Evolutionary conservation across 2,113 vertebrate species (phyloP).

Genomic region (Zonotrichia leucophrys): DNA sequence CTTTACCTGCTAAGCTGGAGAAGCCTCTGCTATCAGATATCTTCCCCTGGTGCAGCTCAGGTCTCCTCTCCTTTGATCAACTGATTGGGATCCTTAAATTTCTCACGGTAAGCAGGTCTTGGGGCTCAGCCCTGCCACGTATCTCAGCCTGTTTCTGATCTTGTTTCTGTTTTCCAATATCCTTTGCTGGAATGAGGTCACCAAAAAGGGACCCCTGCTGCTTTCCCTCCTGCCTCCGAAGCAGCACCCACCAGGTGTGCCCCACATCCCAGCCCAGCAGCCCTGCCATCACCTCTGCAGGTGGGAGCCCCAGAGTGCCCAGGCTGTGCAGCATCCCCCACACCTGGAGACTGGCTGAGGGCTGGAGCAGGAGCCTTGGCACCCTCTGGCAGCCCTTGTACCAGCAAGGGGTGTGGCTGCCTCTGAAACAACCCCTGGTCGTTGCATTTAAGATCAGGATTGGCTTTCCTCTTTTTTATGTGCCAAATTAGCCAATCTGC

Average conservation of each 20-base stretch:
- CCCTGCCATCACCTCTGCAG: not conserved
- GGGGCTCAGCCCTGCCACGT: not conserved
- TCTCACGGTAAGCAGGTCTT: slow-evolving; percentile 53
- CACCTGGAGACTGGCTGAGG: accelerated
- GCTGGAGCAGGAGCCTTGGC: not conserved
- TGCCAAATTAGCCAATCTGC: not conserved
- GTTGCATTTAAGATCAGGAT: not conserved
- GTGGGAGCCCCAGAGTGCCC: not conserved
- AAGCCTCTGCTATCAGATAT: slow-evolving; percentile 50
- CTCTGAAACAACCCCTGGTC: accelerated
- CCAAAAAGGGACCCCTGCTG: not conserved
- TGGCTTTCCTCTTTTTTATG: not conserved
- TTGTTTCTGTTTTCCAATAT: not conserved
- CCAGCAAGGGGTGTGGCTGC: accelerated
- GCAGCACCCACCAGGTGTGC: accelerated
- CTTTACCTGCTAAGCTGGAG: slow-evolving; percentile 58
- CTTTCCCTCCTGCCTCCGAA: not conserved
- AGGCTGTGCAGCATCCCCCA: not conserved
- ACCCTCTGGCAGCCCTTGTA: not conserved
- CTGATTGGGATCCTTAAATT: slow-evolving; percentile 50
- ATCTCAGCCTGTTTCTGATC: slow-evolving; percentile 26
- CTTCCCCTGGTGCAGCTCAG: slow-evolving; percentile 51
- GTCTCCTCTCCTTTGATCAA: slow-evolving; percentile 60
- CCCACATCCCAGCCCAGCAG: not conserved
- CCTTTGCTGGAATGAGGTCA: slow-evolving; percentile 4